These are phyloP conservation scores for Scaptomyza polygonia DNA, from an alignment of 2,888 invertebrate genomes.

Conservation along the genomic window DNA sequence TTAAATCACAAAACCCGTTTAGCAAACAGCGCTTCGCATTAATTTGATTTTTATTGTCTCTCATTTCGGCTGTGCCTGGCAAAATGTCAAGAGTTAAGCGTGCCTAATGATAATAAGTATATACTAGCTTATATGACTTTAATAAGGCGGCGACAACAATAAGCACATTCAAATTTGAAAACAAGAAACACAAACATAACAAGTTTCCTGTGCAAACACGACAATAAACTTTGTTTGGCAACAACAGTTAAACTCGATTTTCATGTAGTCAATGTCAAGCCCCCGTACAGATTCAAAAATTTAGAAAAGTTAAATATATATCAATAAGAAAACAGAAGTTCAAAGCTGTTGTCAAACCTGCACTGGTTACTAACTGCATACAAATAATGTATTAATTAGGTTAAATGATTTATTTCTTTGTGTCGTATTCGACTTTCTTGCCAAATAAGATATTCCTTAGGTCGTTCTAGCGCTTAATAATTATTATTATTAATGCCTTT, in stretches of 20 bases:
- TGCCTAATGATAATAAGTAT: constrained; percentile 54
- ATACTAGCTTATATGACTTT: constrained; percentile 41
- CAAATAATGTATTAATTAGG: neutral
- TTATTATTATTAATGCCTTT: neutral
- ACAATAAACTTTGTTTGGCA: neutral
- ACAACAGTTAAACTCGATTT: constrained; percentile 13
- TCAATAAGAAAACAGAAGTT: neutral
- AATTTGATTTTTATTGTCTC: constrained; percentile 23
- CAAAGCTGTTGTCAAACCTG: neutral
- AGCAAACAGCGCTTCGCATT: constrained; percentile 22
- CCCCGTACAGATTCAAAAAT: neutral
- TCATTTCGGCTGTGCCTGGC: constrained; percentile 25
- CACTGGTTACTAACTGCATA: neutral
- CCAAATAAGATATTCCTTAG: too few species aligned
- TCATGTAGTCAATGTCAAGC: constrained; percentile 5
- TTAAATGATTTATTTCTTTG: neutral
- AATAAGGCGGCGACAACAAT: constrained; percentile 37
- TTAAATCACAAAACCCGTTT: constrained; percentile 55
- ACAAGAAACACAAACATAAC: constrained; percentile 36
- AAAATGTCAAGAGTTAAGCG: constrained; percentile 68
- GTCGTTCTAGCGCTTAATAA: too few species aligned
- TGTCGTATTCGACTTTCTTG: too few species aligned
- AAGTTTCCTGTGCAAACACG: constrained; percentile 26
- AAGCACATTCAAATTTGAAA: constrained; percentile 15
- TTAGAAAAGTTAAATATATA: neutral